These are phyloP conservation scores for Phalacrocorax carbo DNA, from an alignment of 2,113 vertebrate species.

Conservation along the genomic window DNA sequence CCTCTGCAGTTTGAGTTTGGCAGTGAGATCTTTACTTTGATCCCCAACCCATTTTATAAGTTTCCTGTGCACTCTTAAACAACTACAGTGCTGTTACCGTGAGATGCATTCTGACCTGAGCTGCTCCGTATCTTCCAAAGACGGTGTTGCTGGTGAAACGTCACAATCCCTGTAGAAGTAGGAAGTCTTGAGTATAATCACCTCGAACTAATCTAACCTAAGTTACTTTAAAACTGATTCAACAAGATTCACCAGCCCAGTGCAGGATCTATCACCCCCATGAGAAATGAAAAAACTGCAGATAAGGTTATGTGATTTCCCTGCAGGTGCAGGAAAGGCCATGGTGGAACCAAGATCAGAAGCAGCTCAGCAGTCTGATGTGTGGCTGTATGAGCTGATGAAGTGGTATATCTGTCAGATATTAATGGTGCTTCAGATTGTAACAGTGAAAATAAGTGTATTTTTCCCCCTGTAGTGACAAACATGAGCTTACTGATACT, in stretches of 20 bases:
- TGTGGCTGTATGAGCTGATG: background rate
- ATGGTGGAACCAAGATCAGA: background rate
- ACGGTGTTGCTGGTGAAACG: background rate
- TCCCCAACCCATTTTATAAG: background rate
- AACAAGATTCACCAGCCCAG: background rate
- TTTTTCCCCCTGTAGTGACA: background rate
- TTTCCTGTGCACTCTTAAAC: background rate
- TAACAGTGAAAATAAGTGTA: background rate
- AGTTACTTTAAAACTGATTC: background rate
- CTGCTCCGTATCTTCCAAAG: background rate
- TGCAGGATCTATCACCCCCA: background rate
- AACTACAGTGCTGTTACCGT: background rate
- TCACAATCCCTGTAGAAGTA: background rate
- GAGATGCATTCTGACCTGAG: background rate
- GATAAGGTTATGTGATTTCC: background rate
- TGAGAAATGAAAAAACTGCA: background rate
- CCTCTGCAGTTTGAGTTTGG: background rate
- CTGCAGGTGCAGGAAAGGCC: background rate
- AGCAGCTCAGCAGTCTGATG: background rate
- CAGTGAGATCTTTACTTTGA: background rate
- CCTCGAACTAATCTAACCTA: background rate
- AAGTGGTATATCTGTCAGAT: background rate
- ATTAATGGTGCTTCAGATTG: background rate
- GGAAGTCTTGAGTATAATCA: background rate
- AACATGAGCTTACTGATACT: background rate